Conservation (phyloP, 2,888 invertebrate genomes). For the Ichneumoninae sp. region DNA sequence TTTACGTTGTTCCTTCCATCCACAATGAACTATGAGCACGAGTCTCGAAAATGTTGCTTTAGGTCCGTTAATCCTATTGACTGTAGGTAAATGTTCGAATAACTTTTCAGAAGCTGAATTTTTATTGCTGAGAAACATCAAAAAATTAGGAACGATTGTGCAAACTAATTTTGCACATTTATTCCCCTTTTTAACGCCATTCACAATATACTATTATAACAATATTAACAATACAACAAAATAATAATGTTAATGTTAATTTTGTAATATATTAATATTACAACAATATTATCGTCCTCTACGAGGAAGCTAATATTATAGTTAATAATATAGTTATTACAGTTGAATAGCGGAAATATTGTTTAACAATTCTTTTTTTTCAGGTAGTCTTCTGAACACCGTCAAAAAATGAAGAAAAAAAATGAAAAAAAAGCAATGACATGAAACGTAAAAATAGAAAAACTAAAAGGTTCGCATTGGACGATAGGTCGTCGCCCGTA, state of each 20-base stretch:
- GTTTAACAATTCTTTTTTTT: background rate
- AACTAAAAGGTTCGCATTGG: background rate
- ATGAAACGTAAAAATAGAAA: background rate
- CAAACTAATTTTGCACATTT: background rate
- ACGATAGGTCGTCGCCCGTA: slow-evolving; percentile 35
- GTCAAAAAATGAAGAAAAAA: background rate
- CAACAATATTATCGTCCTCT: no score
- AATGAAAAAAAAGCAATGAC: no score
- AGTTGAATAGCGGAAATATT: background rate
- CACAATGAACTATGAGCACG: background rate
- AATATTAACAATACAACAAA: no score
- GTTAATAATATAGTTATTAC: no score
- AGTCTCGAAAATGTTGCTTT: slow-evolving; percentile 1
- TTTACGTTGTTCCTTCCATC: background rate
- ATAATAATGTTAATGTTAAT: no score
- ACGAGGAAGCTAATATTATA: background rate
- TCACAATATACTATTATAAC: background rate
- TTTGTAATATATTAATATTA: no score
- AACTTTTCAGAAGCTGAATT: background rate
- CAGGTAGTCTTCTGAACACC: background rate
- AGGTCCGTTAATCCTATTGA: slow-evolving; percentile 8
- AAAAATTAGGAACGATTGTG: background rate
- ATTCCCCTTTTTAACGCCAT: background rate
- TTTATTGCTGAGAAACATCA: background rate
- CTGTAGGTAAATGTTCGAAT: background rate